phyloP scores from a whole-genome alignment of 2,113 vertebrate genomes.

The Grus americana region DNA sequence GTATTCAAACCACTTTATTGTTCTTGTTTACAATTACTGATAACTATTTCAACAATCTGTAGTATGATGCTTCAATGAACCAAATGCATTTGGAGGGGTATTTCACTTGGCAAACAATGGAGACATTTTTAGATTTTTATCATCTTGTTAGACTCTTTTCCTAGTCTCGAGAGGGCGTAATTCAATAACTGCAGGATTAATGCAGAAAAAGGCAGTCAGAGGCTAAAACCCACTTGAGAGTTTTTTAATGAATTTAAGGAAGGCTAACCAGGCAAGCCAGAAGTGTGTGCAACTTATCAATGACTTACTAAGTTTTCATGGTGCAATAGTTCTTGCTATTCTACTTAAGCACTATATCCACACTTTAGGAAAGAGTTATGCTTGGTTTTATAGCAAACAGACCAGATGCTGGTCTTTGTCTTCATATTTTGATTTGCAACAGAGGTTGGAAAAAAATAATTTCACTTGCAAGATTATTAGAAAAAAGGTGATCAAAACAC shows the following conservation, averaged over 20 bases:
- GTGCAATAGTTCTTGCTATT: background rate
- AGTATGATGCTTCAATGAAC: background rate
- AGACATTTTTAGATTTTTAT: background rate
- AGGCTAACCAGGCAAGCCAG: background rate
- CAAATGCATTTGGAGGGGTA: background rate
- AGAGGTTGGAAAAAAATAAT: background rate
- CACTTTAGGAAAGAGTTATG: background rate
- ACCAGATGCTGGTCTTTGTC: background rate
- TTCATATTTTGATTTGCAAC: background rate
- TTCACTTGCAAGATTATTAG: background rate
- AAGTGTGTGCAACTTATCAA: background rate
- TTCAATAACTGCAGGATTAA: background rate
- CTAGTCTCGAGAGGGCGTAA: background rate
- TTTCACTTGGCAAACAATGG: background rate
- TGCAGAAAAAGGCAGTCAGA: background rate
- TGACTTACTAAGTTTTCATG: background rate
- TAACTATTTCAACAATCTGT: background rate
- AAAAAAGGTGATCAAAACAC: background rate
- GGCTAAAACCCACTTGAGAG: background rate
- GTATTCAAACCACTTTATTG: background rate
- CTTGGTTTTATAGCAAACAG: background rate
- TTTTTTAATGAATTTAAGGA: background rate
- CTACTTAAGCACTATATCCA: background rate
- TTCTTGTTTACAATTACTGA: background rate
- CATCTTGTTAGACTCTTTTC: background rate